Conservation (phyloP, 2,797 vertebrate genomes). For the Brachymystax lenok region DNA sequence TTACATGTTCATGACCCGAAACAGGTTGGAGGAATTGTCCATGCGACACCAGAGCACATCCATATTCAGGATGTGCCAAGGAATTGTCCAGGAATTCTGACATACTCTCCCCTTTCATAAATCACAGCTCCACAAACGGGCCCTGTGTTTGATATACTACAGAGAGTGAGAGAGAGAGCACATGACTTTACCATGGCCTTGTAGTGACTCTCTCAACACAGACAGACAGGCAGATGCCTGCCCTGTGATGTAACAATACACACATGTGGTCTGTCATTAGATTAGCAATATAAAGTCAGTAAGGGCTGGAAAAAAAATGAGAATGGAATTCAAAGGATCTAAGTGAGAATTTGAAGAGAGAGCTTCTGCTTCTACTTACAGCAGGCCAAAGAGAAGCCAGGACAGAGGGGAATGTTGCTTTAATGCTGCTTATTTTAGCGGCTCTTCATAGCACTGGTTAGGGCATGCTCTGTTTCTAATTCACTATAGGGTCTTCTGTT, state of each 20-base stretch:
- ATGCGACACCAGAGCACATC: conserved; percentile 57
- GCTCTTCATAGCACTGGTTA: conserved; percentile 37
- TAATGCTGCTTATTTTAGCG: conserved; percentile 30
- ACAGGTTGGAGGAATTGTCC: conserved; percentile 60
- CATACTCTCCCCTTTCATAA: conserved; percentile 40
- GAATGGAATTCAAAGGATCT: conserved; percentile 41
- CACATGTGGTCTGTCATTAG: conserved; percentile 38
- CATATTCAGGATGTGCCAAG: conserved; percentile 64
- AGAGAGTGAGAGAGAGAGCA: conserved; percentile 18
- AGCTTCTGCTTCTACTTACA: conserved; percentile 63
- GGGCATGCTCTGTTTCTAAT: conserved; percentile 56
- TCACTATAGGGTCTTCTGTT: conserved; percentile 41
- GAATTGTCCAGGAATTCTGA: neutral
- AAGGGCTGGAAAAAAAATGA: conserved; percentile 15
- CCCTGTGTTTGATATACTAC: conserved; percentile 11
- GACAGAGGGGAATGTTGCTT: neutral
- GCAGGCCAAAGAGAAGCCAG: conserved; percentile 29
- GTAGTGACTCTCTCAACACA: neutral
- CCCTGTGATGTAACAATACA: conserved; percentile 24
- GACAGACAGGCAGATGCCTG: conserved; percentile 17
- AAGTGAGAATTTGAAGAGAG: neutral
- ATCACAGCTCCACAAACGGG: conserved; percentile 53
- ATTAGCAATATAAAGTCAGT: conserved; percentile 37
- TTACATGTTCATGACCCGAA: conserved; percentile 42
- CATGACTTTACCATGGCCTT: conserved; percentile 4